Evolutionary conservation across 53 echinoderm and acorn worm genomes (phyloP), one percentile per base, ranked within the genome.

Genomic region (Luidia sarsii): DNA sequence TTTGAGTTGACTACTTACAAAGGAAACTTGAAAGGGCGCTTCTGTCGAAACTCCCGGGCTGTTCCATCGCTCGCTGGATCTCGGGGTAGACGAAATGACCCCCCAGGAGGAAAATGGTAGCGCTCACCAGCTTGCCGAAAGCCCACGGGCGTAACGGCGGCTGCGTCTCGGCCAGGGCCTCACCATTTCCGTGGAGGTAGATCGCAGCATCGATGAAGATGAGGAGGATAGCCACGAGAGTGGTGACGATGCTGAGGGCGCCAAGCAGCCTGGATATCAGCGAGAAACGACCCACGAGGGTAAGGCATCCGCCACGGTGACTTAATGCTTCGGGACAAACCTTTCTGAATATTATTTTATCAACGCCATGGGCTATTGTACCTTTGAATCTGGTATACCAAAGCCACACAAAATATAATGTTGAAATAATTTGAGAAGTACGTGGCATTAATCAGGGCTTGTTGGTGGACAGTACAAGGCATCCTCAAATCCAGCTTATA

Each of bases 21-120:
- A 77, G 59, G 48, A 77, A 77, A 60, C 23, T 59, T n/a, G 43
- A 41, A 29, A 77, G 77, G 48, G 61, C 77, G 13, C 77, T 77
- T 13, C 77, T n/a, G 32, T 77, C 77, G 30, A 77, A 77, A 28
- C 61, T 45, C 20, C 33, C 48, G 2, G 77, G 77, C 48, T 59
- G 60, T 33, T 59, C 61, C 77, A 77, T 77, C 11, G 77, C 77
- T 29, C 60, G 77, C 77, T 77, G 77, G 41, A 77, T 59, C 62
- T 77, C 77, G 1, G 77, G 77, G 16, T 77, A 77, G 60, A 77
- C 77, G 18, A 60, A 77, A 46, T 77, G 77, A 29, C 77, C 77
- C 45, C 77, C 77, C 60, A 77, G 39, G 60, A 77, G 60, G 48
- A 77, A 77, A 31, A 77, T 77, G 60, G 77, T 77, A 46, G 33